phyloP scores from a whole-genome alignment of 1,140 invertebrate species.

The silkworm (Bombyx mori) region ASM3026992v2 NC_085122.1:6480001-6480500 shows the following conservation, averaged over 20 bases:
- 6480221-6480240: constrained; percentile 46
- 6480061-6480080: not conserved
- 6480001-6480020: constrained; percentile 4
- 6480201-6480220: constrained; percentile 24
- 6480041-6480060: constrained; percentile 7
- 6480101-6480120: constrained; percentile 19
- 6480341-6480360: constrained; percentile 19
- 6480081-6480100: constrained; percentile 54
- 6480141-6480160: too few species aligned
- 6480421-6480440: too few species aligned
- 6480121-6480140: constrained; percentile 11
- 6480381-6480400: too few species aligned
- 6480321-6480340: constrained; percentile 40
- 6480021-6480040: too few species aligned
- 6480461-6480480: too few species aligned
- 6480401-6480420: too few species aligned
- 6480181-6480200: too few species aligned
- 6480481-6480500: too few species aligned
- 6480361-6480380: constrained; percentile 17
- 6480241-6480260: constrained; percentile 6
- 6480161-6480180: too few species aligned
- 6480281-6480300: constrained; percentile 1
- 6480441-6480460: too few species aligned
- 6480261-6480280: constrained; percentile 10
- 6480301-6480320: constrained; percentile 34